A percentile compares a stretch with the other conserved stretches of the same genome.
Conservation (phyloP, 1,140 invertebrate genomes). For the Orussus abietinus region DNA sequence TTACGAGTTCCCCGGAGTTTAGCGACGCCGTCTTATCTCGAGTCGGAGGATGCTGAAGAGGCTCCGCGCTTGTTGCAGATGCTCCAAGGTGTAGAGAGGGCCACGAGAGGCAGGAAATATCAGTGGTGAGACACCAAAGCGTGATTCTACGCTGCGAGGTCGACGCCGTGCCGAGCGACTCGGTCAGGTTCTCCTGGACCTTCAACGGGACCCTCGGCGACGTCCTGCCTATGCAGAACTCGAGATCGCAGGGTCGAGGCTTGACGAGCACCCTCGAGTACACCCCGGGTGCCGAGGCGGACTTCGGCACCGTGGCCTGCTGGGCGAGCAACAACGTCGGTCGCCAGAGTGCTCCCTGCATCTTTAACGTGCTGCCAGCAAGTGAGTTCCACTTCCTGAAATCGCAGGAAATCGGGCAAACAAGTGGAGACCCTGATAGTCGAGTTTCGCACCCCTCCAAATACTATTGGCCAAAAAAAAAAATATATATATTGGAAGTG, state of each 20-base stretch:
- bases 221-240: slow-evolving; percentile 54
- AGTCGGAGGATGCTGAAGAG: too few species aligned
- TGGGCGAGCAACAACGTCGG: slow-evolving; percentile 83
- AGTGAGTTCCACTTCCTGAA: slow-evolving; percentile 58
- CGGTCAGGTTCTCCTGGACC: slow-evolving; percentile 72
- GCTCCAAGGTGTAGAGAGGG: slow-evolving; percentile 60
- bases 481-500: too few species aligned
- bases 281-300: slow-evolving; percentile 59
- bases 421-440: too few species aligned
- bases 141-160: slow-evolving; percentile 72
- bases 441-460: too few species aligned
- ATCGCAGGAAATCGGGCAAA: slow-evolving; percentile 1
- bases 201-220: slow-evolving; percentile 72
- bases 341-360: slow-evolving; percentile 72
- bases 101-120: slow-evolving; percentile 57
- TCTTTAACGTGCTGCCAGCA: slow-evolving; percentile 76
- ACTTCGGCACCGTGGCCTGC: slow-evolving; percentile 79
- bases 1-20: too few species aligned
- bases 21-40: too few species aligned
- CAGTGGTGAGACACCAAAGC: slow-evolving; percentile 59
- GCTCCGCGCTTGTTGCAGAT: slow-evolving; percentile 51
- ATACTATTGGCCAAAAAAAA: too few species aligned
- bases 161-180: slow-evolving; percentile 68
- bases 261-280: slow-evolving; percentile 67
- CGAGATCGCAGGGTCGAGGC: slow-evolving; percentile 60